Conservation (phyloP, 2,888 invertebrate species). For the Athalia circularis region DNA sequence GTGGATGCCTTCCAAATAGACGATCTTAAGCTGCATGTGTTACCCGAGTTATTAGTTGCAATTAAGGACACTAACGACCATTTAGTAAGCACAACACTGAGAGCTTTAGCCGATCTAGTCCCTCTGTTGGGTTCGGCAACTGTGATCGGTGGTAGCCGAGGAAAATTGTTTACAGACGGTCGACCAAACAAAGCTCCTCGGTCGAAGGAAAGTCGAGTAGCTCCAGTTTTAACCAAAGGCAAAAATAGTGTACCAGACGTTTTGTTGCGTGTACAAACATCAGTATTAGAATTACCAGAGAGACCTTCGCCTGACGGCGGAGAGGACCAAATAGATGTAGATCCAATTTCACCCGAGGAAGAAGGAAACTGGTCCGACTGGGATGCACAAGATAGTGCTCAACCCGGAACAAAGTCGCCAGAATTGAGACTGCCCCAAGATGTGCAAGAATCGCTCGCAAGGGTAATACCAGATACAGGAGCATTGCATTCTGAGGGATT, state of each 20-base stretch:
- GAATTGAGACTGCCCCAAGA: constrained; percentile 38
- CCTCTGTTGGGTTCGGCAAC: constrained; percentile 89
- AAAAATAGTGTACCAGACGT: constrained; percentile 34
- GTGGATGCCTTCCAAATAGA: constrained; percentile 85
- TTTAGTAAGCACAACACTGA: constrained; percentile 87
- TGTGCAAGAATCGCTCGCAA: constrained; percentile 29
- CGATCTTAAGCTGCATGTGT: constrained; percentile 84
- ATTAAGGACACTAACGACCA: constrained; percentile 91
- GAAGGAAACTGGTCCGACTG: constrained; percentile 90
- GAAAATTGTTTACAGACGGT: constrained; percentile 90
- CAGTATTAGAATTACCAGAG: constrained; percentile 78
- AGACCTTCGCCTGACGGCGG: constrained; percentile 90
- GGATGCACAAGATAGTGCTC: constrained; percentile 78
- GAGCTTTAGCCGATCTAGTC: constrained; percentile 88
- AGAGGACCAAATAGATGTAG: constrained; percentile 78
- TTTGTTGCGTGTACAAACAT: constrained; percentile 36
- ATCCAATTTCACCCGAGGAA: constrained; percentile 75
- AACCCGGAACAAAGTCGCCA: constrained; percentile 30
- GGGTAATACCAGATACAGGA: constrained; percentile 23
- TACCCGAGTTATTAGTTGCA: constrained; percentile 92
- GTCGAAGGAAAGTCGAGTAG: constrained; percentile 64
- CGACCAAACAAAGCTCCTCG: constrained; percentile 79
- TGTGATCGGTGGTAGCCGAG: constrained; percentile 87
- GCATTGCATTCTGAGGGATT: constrained; percentile 22
- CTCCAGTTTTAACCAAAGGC: constrained; percentile 65